Base-by-base conservation (phyloP, 64 coral and sea anemone species). In the Montipora capricornis region DNA sequence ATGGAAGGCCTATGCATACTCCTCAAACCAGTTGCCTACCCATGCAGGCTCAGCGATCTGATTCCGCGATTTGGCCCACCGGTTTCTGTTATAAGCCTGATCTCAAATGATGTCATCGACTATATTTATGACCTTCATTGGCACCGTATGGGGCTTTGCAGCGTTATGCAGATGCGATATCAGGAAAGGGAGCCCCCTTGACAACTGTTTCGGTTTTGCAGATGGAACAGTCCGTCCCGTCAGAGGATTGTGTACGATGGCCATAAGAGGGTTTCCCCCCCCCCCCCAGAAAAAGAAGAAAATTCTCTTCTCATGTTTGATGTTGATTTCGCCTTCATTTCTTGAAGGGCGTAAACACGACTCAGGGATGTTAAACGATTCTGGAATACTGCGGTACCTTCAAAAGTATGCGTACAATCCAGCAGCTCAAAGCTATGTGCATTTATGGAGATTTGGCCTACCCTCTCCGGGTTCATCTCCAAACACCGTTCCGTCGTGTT, bases 391-490 rank as follows among this genome's bases (percentile, higher is more conserved):
- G 6, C 49, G 71, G 26, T 50, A 76, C 86, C 86, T 88, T n/a
- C 85, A 88, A 88, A 48, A 53, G 86, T 75, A 58, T 88, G 47
- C 71, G 5, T 76, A 51, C n/a, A 51, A 47, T 76, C 71, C 86
- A 88, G 71, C 69, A 76, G 86, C 9, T 75, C 86, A 88, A 88
- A 88, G 44, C 86, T 24, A 87, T 87, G 84, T 87, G 84, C 15
- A 87, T 73, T 16, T 87, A 87, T 73, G 84, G 84, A 87, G 84
- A 87, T 87, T 73, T 87, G 84, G 84, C 84, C 37, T 87, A 79
- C 77, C 77, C 77, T 79, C 77, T 79, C 47, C 77, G 77, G 6
- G 47, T 52, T 17, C 77, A 79, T 73, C 67, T 87, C 26, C 84
- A 87, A 51, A 87, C 84, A 26, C 84, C 66, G 44, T 87, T 87